phyloP scores from a whole-genome alignment of 2,888 invertebrate genomes.

The Hydroisotoma schaefferi region DNA sequence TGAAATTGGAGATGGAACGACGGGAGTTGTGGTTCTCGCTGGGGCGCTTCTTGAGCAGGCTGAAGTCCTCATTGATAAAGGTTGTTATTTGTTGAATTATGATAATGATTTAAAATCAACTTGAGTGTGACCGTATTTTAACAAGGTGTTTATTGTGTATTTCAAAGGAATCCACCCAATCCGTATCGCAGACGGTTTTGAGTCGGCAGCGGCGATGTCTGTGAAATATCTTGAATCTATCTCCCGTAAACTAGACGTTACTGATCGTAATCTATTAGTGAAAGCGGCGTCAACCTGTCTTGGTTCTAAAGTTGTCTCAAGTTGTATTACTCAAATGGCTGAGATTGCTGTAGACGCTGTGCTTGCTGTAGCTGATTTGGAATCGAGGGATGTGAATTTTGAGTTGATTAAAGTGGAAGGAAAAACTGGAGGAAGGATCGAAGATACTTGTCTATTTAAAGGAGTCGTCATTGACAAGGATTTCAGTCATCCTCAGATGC shows the following conservation, averaged over 20 bases:
- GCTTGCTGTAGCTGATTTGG: slow-evolving; percentile 90
- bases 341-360: slow-evolving; percentile 98
- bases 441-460: slow-evolving; percentile 92
- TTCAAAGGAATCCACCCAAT: slow-evolving; percentile 84
- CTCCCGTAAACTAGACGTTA: slow-evolving; percentile 84
- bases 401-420: slow-evolving; percentile 98
- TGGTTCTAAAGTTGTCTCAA: slow-evolving; percentile 96
- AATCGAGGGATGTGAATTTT: slow-evolving; percentile 94
- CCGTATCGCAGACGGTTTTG: slow-evolving; percentile 97
- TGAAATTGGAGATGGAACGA: slow-evolving; percentile 99
- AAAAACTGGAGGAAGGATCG: slow-evolving; percentile 93
- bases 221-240: slow-evolving; percentile 78
- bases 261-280: slow-evolving; percentile 78
- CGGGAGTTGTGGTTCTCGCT: slow-evolving; percentile 86
- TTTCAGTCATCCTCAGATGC: slow-evolving; percentile 98
- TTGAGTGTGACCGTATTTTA: not conserved
- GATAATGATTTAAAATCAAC: too few species aligned
- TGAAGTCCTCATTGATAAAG: slow-evolving; percentile 83
- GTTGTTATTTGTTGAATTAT: slow-evolving; percentile 9
- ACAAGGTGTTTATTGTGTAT: not conserved
- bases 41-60: slow-evolving; percentile 95
- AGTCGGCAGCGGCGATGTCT: slow-evolving; percentile 88
- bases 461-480: slow-evolving; percentile 98
- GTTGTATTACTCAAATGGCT: slow-evolving; percentile 95
- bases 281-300: slow-evolving; percentile 97